Evolutionary conservation across 2,113 vertebrate species (phyloP), one percentile per base, ranked within the genome.

Genomic region (Emydura subglobosa): DNA sequence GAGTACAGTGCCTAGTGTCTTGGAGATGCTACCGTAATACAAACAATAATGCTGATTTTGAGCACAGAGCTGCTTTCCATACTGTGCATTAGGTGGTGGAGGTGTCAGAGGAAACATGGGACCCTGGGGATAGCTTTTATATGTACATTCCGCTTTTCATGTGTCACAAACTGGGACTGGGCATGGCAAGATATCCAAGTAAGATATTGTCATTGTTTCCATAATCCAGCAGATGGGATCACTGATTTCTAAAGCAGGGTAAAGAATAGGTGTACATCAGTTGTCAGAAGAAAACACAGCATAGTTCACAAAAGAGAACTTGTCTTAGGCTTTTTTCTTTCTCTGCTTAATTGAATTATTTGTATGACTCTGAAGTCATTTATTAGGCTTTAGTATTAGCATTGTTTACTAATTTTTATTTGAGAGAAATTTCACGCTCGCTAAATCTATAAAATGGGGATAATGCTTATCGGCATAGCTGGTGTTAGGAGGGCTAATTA

Each of bases 151-250:
- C 2, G 3, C 92, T 54, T 88, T 95, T 94, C 65, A n/a, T 92
- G 93, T 86, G 93, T 94, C 53, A 82, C 50, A 83, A 82, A 94
- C 81, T 85, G 54, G 31, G 59, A 21, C 19, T 9, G 39, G 65
- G 65, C 34, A 39, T 21, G 57, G 34, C 53, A 55, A 39, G 61
- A 5, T 79, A 85, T 42, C 65, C 65, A 79, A 95, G 50, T 86
- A 95, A 92, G 92, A 89, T 81, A 78, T 93, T 82, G 85, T 93
- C 80, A 87, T 87, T 91, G 78, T 95, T 96, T 95, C 51, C 72
- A 94, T 87, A 89, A 7, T 55, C 13, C 54, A 92, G 57, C 57
- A 86, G 84, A 74, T 50, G 65, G 90, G 82, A 54, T 49, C 87
- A 86, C 85, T 84, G 82, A 44, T 94, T 81, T 82, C 86, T 78